Evolutionary conservation across 2,113 vertebrate species (phyloP).

Genomic region (Pogona vitticeps): DNA sequence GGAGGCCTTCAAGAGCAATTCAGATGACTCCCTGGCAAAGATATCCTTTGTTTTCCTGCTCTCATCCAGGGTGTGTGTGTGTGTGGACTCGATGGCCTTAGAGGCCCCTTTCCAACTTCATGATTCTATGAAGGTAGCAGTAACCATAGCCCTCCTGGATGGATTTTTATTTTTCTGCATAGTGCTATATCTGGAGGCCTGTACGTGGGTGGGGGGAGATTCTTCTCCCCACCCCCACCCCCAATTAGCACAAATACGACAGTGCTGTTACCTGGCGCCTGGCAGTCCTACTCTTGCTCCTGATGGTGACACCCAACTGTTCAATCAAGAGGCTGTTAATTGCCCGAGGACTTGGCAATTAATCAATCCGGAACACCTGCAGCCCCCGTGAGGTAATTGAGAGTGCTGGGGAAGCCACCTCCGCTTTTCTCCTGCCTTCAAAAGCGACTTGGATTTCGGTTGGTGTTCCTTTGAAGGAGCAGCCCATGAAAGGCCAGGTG

Average conservation of each 20-base stretch:
- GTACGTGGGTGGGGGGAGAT: no score
- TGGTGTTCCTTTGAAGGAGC: no score
- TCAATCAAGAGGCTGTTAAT: neutral
- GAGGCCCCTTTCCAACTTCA: no score
- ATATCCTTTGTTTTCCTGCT: no score
- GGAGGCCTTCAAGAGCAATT: no score
- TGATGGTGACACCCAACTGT: neutral
- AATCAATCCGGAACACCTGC: conserved; percentile 28
- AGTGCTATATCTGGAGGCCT: no score
- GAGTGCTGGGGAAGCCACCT: neutral
- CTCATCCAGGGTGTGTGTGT: no score
- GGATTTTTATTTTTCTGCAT: neutral
- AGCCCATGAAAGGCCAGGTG: neutral
- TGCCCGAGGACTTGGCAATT: conserved; percentile 39
- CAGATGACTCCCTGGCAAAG: no score
- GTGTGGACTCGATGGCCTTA: no score
- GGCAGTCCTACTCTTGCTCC: accelerated
- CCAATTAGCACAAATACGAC: neutral
- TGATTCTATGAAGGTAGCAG: no score
- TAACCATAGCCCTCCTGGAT: no score
- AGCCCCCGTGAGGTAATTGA: neutral
- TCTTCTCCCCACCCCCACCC: neutral
- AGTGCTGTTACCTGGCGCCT: accelerated
- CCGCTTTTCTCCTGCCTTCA: neutral
- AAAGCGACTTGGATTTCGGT: neutral